phyloP scores from a whole-genome alignment of 2,888 invertebrate species.

The Nebria brevicollis region DNA sequence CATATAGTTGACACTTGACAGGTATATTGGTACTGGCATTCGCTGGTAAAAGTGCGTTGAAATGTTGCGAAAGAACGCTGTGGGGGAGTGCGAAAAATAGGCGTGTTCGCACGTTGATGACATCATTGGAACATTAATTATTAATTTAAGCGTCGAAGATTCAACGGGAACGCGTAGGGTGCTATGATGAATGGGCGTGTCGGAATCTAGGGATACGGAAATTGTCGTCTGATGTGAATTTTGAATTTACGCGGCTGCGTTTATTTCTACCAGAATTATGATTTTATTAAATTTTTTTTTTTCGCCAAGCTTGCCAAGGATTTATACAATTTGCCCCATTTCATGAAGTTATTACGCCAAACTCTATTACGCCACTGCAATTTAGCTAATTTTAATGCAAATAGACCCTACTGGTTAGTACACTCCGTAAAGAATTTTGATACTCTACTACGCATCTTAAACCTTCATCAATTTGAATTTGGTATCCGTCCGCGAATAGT shows the following conservation, averaged over 20 bases:
- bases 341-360: background rate
- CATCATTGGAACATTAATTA: constrained; percentile 50
- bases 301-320: background rate
- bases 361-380: background rate
- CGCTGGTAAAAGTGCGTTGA: background rate
- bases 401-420: background rate
- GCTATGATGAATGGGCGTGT: constrained; percentile 14
- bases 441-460: too few relatives aligned
- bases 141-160: constrained; percentile 43
- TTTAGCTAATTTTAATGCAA: background rate
- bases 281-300: background rate
- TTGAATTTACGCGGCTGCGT: constrained; percentile 3
- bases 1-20: constrained; percentile 17
- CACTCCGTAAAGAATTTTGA: background rate
- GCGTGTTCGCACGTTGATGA: constrained; percentile 43
- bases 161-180: background rate
- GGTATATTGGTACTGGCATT: constrained; percentile 13
- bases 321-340: background rate
- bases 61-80: background rate
- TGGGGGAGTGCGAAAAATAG: constrained; percentile 1
- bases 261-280: background rate
- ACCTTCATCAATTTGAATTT: too few relatives aligned
- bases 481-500: too few relatives aligned
- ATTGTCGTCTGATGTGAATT: constrained; percentile 7
- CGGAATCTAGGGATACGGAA: background rate